Base-by-base conservation (phyloP, 2,113 vertebrate species). In the Corythornis cristatus region DNA sequence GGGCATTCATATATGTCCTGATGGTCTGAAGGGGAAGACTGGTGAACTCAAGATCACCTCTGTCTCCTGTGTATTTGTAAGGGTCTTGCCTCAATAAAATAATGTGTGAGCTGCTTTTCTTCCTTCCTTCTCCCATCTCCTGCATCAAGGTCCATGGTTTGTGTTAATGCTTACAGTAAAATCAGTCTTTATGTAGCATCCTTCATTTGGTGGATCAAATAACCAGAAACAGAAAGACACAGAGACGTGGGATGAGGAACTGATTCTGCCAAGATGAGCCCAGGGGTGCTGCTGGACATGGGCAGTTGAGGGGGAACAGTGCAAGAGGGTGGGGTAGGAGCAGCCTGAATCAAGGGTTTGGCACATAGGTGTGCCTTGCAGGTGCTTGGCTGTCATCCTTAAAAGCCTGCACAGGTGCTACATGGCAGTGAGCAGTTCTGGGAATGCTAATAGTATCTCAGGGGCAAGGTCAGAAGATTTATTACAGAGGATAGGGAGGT, bases 311-410 rank as follows among this genome's bases (percentile, higher is more conserved):
- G 16, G 51, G 50, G 62, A 80, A 16, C 12, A 16, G n/a, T 56
- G 51, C 16, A 23, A 50, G 16, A 12, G 43, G 46, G 5, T 26
- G 11, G 17, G 23, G n/a, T 20, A 35, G 51, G 31, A 66, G 45
- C 17, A 37, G 33, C 33, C 40, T 43, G 7, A 28, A 46, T 15
- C 16, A 33, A 19, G 18, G 51, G 6, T 58, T 45, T 65, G 57
- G 37, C 29, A 21, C 0, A 0, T 51, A 50, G 46, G 40, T 2
- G 1, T n/a, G 16, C 25, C 43, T 62, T 64, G 17, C 17, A 37
- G 61, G 12, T 1, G 0, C 11, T 28, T 42, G 45, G 6, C 28
- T 35, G 11, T 21, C 37, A 3, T 21, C 10, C 23, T 37, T 25
- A 12, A 56, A 26, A 48, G 29, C 53, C 17, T 65, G 19, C 57